phyloP scores from a whole-genome alignment of 1,140 invertebrate species.

The Neodiprion pinetum region DNA sequence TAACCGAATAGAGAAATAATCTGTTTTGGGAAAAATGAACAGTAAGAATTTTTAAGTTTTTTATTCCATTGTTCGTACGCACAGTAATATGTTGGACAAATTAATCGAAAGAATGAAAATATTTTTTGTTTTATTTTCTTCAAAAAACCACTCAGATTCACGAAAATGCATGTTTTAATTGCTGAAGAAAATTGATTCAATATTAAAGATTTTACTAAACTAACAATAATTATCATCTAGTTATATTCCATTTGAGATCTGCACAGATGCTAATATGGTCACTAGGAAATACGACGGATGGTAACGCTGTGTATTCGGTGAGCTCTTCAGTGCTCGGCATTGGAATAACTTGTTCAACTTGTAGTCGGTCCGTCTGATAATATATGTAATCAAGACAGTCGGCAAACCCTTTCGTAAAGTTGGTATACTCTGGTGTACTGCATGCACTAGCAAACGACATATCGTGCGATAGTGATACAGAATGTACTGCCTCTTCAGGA shows the following conservation, averaged over 20 bases:
- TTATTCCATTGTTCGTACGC: too few species aligned
- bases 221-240: conserved; percentile 14
- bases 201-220: neutral
- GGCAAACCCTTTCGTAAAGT: conserved; percentile 82
- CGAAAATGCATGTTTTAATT: too few species aligned
- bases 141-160: too few species aligned
- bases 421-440: conserved; percentile 82
- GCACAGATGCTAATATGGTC: conserved; percentile 90
- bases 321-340: conserved; percentile 81
- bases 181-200: too few species aligned
- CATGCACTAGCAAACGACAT: conserved; percentile 74
- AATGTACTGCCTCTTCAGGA: conserved; percentile 68
- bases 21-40: too few species aligned
- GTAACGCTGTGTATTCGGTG: conserved; percentile 74
- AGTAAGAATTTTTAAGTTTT: too few species aligned
- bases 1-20: too few species aligned
- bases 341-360: conserved; percentile 76
- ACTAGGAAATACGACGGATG: conserved; percentile 87
- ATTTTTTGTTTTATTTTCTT: too few species aligned
- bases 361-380: conserved; percentile 72
- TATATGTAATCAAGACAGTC: conserved; percentile 95
- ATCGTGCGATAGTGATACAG: conserved; percentile 69
- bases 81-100: neutral
- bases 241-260: conserved; percentile 72
- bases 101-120: neutral